These are phyloP conservation scores for Ellobius talpinus DNA, from an alignment of 2,113 vertebrate species.

Conservation along the genomic window DNA sequence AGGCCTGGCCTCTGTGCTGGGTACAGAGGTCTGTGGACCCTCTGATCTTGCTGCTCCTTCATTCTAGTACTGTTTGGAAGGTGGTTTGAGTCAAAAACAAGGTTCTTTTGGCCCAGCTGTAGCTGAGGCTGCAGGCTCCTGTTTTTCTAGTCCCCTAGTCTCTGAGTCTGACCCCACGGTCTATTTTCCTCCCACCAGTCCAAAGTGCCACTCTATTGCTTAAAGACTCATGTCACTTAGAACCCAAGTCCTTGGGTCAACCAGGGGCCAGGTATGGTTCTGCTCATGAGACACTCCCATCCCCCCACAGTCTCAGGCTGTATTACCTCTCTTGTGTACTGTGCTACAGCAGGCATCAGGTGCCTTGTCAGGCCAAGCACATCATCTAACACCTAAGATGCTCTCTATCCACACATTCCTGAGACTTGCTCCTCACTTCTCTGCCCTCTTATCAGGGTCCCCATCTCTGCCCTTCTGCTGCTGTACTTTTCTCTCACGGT, in stretches of 20 bases:
- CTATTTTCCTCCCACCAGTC: not conserved
- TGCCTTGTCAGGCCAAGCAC: not conserved
- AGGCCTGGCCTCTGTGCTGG: not conserved
- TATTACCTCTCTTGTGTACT: not conserved
- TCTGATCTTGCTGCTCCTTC: not conserved
- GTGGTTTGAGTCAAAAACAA: not conserved
- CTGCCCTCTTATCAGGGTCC: not conserved
- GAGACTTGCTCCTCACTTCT: not conserved
- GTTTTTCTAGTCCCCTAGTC: not conserved
- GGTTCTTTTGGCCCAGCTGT: not conserved
- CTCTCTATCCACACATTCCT: not conserved
- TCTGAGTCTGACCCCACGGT: not conserved
- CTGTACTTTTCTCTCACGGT: rapidly evolving
- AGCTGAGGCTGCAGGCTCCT: not conserved
- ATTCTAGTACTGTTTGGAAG: not conserved
- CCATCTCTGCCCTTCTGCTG: rapidly evolving
- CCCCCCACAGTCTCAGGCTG: not conserved
- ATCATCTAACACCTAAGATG: rapidly evolving
- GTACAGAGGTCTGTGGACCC: not conserved
- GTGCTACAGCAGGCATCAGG: not conserved
- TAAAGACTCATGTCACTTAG: not conserved
- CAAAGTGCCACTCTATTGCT: not conserved
- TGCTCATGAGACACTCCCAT: not conserved
- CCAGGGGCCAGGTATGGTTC: not conserved
- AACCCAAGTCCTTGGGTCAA: not conserved